Conservation (phyloP, 2,113 vertebrate genomes). For the Bubalus kerabau region DNA sequence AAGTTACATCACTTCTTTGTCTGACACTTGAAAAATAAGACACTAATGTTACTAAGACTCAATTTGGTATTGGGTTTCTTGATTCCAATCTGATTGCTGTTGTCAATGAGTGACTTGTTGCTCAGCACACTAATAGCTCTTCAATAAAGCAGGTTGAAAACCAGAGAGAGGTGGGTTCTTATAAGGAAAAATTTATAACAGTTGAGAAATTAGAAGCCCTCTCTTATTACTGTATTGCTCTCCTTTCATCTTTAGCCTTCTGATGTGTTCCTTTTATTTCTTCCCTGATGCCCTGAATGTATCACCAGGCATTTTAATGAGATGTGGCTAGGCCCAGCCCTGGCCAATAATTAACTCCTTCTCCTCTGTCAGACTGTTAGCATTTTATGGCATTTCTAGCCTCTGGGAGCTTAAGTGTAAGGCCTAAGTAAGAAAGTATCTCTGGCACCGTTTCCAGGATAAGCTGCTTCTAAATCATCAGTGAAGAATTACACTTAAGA, state of each 20-base stretch:
- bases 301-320: constrained; percentile 59
- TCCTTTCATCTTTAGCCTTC: constrained; percentile 67
- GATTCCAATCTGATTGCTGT: background rate
- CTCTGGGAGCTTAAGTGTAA: background rate
- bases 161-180: background rate
- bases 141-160: background rate
- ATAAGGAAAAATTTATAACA: constrained; percentile 43
- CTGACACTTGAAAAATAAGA: background rate
- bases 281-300: constrained; percentile 34
- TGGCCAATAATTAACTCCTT: constrained; percentile 40
- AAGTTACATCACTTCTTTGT: background rate
- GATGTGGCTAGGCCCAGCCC: background rate
- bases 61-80: background rate
- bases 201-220: constrained; percentile 60
- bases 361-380: background rate
- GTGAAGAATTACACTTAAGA: constrained; percentile 46
- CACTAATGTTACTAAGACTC: background rate
- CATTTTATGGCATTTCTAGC: background rate
- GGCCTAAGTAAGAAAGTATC: background rate
- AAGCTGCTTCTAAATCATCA: constrained; percentile 21
- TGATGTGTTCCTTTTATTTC: constrained; percentile 66
- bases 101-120: background rate
- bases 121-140: constrained; percentile 26
- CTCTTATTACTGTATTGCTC: constrained; percentile 44
- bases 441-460: background rate